A percentile compares a stretch with the other conserved stretches of the same genome.
Evolutionary conservation across 2,888 invertebrate genomes (phyloP).

Genomic region (Latrodectus hesperus): DNA sequence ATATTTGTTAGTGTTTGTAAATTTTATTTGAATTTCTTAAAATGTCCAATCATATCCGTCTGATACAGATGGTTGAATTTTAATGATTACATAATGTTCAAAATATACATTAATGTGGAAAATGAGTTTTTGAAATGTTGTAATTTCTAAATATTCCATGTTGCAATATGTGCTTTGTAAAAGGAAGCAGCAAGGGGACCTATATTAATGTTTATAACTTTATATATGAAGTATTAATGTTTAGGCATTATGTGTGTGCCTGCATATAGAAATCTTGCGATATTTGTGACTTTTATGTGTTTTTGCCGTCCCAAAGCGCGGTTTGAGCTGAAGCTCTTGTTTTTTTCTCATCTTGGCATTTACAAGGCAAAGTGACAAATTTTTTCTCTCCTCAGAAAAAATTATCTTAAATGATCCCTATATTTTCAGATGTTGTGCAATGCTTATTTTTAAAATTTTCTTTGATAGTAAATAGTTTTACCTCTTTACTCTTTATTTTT

Average conservation of each 20-base stretch:
- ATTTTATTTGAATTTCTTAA: conserved; percentile 15
- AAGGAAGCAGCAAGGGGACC: conserved; percentile 69
- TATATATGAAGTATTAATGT: conserved; percentile 64
- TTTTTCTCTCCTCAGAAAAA: background rate
- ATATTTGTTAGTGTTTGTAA: conserved; percentile 32
- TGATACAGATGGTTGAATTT: conserved; percentile 48
- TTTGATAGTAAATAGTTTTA: background rate
- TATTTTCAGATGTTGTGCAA: background rate
- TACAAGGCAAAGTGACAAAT: conserved; percentile 61
- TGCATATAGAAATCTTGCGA: conserved; percentile 66
- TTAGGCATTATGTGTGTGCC: conserved; percentile 59
- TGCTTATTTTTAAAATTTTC: background rate
- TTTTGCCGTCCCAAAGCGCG: conserved; percentile 69
- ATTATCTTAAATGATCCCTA: background rate
- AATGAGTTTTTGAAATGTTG: conserved; percentile 50
- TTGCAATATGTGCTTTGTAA: conserved; percentile 48
- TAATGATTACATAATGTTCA: conserved; percentile 34
- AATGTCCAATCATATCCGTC: conserved; percentile 61
- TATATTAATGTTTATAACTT: conserved; percentile 68
- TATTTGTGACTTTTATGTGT: conserved; percentile 64
- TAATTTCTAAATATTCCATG: conserved; percentile 38
- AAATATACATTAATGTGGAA: conserved; percentile 20
- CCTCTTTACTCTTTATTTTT: background rate
- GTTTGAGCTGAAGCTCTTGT: conserved; percentile 59
- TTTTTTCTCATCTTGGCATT: conserved; percentile 62